These are phyloP conservation scores for Coregonus suidteri DNA, from an alignment of 2,797 vertebrate genomes.

Conservation along the genomic window DNA sequence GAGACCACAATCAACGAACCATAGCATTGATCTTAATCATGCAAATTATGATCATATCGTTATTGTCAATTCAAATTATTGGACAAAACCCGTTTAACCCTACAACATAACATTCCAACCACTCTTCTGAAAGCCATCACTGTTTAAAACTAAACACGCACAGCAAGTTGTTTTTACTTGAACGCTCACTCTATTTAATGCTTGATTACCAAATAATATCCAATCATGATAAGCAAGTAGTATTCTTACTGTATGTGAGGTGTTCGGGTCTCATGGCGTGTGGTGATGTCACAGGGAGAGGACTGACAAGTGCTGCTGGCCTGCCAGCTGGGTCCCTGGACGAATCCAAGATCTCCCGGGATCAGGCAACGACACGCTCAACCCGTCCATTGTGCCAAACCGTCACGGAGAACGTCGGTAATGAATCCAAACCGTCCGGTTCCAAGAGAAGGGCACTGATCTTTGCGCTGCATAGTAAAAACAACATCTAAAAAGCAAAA, in stretches of 20 bases:
- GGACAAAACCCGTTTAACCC: neutral
- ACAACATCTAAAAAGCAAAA: conserved; percentile 26
- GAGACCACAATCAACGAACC: neutral
- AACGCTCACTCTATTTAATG: neutral
- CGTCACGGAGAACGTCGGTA: conserved; percentile 42
- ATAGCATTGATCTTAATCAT: neutral
- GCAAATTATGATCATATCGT: neutral
- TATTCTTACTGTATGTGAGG: conserved; percentile 61
- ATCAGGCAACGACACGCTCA: conserved; percentile 74
- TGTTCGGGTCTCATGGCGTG: conserved; percentile 18
- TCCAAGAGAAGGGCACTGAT: conserved; percentile 51
- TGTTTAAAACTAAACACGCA: neutral
- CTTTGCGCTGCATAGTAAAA: conserved; percentile 55
- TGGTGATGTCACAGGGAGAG: conserved; percentile 42
- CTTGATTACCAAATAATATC: neutral
- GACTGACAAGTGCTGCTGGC: conserved; percentile 83
- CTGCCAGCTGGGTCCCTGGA: conserved; percentile 33
- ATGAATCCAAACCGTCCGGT: conserved; percentile 60
- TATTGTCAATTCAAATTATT: neutral
- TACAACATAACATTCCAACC: neutral
- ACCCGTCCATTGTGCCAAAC: conserved; percentile 71
- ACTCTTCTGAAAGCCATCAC: neutral
- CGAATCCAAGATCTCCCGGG: conserved; percentile 60
- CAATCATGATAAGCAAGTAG: neutral
- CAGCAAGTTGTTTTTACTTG: neutral